phyloP scores from a whole-genome alignment of 2,888 invertebrate species.

The Sinhomidia bicolor region DNA sequence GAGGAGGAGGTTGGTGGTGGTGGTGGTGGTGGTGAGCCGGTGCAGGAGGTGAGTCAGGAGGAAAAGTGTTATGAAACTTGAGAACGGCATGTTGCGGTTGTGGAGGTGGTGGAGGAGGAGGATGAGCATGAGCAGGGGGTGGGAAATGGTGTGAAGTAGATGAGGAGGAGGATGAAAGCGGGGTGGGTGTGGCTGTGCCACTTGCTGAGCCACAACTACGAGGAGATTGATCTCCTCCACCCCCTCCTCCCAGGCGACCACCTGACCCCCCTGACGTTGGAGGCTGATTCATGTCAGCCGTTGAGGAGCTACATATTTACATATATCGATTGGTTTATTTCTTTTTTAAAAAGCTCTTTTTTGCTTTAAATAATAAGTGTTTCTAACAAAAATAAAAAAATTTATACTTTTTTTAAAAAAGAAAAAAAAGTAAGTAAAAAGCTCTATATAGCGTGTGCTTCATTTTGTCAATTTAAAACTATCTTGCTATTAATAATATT shows the following conservation, averaged over 20 bases:
- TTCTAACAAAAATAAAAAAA: constrained; percentile 21
- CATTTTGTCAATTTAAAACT: constrained; percentile 46
- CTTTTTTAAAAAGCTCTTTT: constrained; percentile 39
- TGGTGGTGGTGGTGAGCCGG: constrained; percentile 75
- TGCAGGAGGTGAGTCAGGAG: constrained; percentile 88
- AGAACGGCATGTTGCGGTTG: constrained; percentile 89
- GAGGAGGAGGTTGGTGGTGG: constrained; percentile 66
- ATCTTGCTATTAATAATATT: not conserved
- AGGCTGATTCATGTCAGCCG: constrained; percentile 69
- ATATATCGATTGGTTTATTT: not conserved
- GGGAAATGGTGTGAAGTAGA: constrained; percentile 46
- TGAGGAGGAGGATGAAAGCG: constrained; percentile 67
- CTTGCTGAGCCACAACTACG: constrained; percentile 77
- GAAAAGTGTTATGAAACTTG: constrained; percentile 96
- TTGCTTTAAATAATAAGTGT: constrained; percentile 42
- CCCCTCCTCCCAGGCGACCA: constrained; percentile 69
- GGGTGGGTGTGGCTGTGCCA: constrained; percentile 73
- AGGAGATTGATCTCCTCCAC: constrained; percentile 72
- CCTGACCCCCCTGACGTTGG: constrained; percentile 58
- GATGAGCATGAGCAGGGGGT: not conserved
- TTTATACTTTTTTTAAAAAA: constrained; percentile 1
- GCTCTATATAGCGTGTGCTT: constrained; percentile 48
- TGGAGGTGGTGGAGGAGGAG: constrained; percentile 80
- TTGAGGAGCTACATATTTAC: constrained; percentile 66
- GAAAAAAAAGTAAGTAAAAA: constrained; percentile 29